Evolutionary conservation across 53 echinoderm and acorn worm genomes (phyloP).

Genomic region (Apostichopus leukothele): DNA sequence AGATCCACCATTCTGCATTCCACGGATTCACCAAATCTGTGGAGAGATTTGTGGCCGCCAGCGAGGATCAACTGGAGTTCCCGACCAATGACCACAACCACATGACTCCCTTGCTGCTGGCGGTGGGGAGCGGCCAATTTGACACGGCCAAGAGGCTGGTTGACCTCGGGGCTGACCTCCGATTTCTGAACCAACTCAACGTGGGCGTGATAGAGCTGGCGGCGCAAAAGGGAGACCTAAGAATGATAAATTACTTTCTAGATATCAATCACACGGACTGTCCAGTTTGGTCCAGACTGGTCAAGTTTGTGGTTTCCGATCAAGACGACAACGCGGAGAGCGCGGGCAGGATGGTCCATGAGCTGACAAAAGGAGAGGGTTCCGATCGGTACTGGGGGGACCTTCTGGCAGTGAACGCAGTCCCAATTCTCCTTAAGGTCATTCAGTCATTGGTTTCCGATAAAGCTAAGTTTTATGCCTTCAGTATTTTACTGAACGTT

Average conservation of each 20-base stretch:
- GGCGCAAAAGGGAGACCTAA: conserved; percentile 64
- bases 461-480: conserved; percentile 78
- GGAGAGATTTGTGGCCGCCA: conserved; percentile 90
- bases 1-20: conserved; percentile 95
- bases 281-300: conserved; percentile 78
- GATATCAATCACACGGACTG: conserved; percentile 73
- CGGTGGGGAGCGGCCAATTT: conserved; percentile 88
- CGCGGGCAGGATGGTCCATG: conserved; percentile 71
- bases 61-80: conserved; percentile 95
- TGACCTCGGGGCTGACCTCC: conserved; percentile 78
- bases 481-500: conserved; percentile 78
- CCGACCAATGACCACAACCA: conserved; percentile 89
- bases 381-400: conserved; percentile 63
- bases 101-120: conserved; percentile 89
- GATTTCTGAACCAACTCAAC: conserved; percentile 83
- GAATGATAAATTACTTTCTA: conserved; percentile 81
- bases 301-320: conserved; percentile 79
- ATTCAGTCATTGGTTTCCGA: conserved; percentile 79
- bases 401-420: conserved; percentile 61
- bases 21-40: conserved; percentile 95
- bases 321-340: conserved; percentile 83
- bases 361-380: conserved; percentile 63
- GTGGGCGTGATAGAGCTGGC: conserved; percentile 78
- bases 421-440: conserved; percentile 78
- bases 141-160: conserved; percentile 85